phyloP scores from a whole-genome alignment of 2,888 invertebrate species.

The Smittia sp. region DNA sequence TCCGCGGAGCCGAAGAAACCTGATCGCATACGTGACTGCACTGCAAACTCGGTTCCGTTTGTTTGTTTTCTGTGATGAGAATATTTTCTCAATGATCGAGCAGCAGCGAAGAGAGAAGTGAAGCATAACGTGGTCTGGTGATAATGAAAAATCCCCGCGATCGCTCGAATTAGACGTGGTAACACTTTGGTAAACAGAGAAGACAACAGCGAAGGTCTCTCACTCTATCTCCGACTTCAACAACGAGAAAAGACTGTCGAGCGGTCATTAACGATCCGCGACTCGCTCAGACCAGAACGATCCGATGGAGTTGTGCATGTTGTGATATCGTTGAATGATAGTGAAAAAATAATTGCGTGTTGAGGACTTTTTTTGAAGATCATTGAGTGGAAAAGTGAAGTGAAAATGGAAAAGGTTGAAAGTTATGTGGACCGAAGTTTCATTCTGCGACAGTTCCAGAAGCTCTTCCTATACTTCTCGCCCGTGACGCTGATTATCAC shows the following conservation, averaged over 20 bases:
- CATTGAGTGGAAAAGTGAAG: background rate
- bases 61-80: too few relatives aligned
- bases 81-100: background rate
- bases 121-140: background rate
- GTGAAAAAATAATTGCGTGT: background rate
- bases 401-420: background rate
- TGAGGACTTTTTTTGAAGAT: background rate
- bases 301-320: background rate
- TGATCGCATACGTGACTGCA: too few relatives aligned
- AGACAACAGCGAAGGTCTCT: background rate
- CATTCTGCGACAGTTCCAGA: constrained; percentile 48
- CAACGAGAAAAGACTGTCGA: background rate
- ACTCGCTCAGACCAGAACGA: constrained; percentile 27
- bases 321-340: background rate
- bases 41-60: too few relatives aligned
- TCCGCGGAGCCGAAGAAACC: too few relatives aligned
- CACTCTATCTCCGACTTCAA: background rate
- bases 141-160: background rate
- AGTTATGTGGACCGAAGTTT: constrained; percentile 45
- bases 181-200: background rate
- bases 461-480: constrained; percentile 50
- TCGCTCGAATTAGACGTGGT: background rate
- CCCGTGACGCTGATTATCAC: constrained; percentile 49
- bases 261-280: constrained; percentile 8
- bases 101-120: background rate